Percentiles rank a stretch among this genome's conserved stretches.
Conservation (phyloP, 2,113 vertebrate genomes). For the Laticauda colubrina region DNA sequence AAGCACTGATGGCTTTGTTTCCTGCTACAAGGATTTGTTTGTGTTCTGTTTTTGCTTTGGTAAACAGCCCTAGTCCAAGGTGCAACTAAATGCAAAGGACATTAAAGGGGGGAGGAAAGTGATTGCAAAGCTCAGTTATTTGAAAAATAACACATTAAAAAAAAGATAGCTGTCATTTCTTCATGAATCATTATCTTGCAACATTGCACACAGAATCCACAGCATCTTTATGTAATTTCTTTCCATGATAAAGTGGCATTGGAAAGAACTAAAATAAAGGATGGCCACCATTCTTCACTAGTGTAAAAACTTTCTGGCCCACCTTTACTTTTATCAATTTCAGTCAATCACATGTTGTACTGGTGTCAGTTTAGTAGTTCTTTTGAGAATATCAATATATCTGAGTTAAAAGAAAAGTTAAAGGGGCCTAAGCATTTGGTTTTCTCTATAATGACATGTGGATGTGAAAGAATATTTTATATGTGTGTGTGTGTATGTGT, state of each 20-base stretch:
- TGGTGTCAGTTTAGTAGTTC: neutral
- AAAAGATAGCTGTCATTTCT: neutral
- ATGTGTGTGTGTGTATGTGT: no score
- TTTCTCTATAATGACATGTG: neutral
- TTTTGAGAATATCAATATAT: neutral
- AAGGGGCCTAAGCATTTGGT: neutral
- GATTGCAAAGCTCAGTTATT: neutral
- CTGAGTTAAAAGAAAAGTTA: neutral
- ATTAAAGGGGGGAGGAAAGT: neutral
- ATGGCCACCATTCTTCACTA: neutral
- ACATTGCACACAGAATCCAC: neutral
- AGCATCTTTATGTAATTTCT: neutral
- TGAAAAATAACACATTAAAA: neutral
- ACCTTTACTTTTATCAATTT: neutral
- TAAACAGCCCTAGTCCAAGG: neutral
- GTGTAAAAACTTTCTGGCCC: neutral
- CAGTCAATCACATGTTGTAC: neutral
- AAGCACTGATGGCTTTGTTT: conserved; percentile 32
- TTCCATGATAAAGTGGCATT: neutral
- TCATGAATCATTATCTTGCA: neutral
- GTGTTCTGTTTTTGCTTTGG: neutral
- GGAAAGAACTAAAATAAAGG: neutral
- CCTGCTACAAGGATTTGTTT: neutral
- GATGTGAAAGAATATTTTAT: neutral
- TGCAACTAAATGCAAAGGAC: neutral